A percentile compares a stretch with the other conserved stretches of the same genome.
These are phyloP conservation scores for Rhagologus leucostigma DNA, from an alignment of 2,113 vertebrate genomes.

Conservation along the genomic window DNA sequence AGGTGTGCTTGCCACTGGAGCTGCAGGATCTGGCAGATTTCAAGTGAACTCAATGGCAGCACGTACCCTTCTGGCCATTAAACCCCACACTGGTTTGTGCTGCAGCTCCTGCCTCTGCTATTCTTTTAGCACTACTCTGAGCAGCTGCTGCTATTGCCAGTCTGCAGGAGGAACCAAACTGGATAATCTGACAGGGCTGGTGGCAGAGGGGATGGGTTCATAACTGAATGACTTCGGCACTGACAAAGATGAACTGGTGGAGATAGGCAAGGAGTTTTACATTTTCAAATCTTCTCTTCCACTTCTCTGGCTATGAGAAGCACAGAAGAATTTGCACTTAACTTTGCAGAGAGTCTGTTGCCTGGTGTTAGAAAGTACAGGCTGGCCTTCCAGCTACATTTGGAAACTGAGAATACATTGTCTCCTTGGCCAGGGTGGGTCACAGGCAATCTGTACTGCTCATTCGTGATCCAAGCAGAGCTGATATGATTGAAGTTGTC, in stretches of 20 bases:
- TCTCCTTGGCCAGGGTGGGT: background rate
- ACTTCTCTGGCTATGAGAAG: background rate
- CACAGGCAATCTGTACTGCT: background rate
- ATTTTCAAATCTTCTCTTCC: background rate
- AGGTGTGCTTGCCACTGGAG: background rate
- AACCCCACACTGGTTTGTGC: background rate
- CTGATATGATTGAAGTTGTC: background rate
- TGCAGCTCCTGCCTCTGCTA: background rate
- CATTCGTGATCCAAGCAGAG: background rate
- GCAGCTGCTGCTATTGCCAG: background rate
- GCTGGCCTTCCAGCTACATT: background rate
- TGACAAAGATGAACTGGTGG: background rate
- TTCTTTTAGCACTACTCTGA: background rate
- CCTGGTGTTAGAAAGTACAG: background rate
- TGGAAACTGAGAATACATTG: background rate
- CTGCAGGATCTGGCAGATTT: background rate
- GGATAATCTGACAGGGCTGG: background rate
- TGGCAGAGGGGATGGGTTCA: background rate
- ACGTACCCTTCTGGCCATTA: background rate
- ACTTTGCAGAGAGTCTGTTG: background rate
- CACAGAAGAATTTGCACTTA: background rate
- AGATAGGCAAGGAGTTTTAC: background rate
- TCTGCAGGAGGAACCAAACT: background rate
- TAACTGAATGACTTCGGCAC: background rate
- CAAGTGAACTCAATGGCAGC: background rate